Percentiles rank a stretch among this genome's conserved stretches.
phyloP scores from a whole-genome alignment of 1,140 invertebrate genomes.

The Plodia interpunctella region DNA sequence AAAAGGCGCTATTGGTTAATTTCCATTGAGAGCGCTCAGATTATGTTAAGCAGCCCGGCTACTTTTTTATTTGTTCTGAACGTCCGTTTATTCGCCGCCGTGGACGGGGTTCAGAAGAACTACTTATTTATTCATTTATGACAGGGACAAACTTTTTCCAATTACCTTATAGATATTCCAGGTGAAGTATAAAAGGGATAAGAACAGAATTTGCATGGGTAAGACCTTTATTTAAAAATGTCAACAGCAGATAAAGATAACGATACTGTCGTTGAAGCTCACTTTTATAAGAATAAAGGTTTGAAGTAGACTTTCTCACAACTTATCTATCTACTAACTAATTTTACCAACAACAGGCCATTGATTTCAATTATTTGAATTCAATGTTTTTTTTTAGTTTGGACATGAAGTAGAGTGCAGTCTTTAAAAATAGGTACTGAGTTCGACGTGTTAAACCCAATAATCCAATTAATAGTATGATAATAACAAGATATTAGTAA shows the following conservation, averaged over 20 bases:
- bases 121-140: conserved; percentile 9
- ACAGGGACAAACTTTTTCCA: conserved; percentile 6
- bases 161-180: conserved; percentile 3
- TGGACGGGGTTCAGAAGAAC: not conserved
- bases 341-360: too few species aligned
- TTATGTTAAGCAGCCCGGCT: not conserved
- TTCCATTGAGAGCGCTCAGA: conserved; percentile 3
- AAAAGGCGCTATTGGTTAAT: conserved; percentile 6
- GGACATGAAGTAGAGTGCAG: too few species aligned
- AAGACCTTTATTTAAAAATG: conserved; percentile 12
- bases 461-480: too few species aligned
- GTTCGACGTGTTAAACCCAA: too few species aligned
- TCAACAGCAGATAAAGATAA: conserved; percentile 10
- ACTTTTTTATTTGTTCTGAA: conserved; percentile 6
- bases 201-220: conserved; percentile 2
- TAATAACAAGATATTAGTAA: too few species aligned
- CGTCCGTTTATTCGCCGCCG: not conserved
- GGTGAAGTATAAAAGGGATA: conserved; percentile 4
- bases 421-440: too few species aligned
- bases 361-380: too few species aligned
- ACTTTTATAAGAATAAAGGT: too few species aligned
- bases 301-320: too few species aligned
- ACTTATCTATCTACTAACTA: too few species aligned
- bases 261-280: too few species aligned
- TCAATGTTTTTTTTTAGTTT: too few species aligned